These are phyloP conservation scores for Aphelinus atriplicis DNA, from an alignment of 1,140 invertebrate genomes.

Conservation along the genomic window DNA sequence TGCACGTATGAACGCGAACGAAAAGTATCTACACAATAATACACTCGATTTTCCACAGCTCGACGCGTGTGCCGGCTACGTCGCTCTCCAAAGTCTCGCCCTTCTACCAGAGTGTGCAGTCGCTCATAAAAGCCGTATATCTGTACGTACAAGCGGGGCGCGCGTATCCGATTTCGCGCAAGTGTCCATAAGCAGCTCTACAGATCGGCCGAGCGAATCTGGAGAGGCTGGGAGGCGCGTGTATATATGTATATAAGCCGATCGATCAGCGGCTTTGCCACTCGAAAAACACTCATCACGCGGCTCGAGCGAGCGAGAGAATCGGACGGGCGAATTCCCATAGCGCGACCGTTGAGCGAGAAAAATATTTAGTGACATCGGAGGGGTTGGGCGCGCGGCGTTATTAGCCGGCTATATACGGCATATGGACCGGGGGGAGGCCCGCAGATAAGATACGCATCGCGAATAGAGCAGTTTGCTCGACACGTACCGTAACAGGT, in stretches of 20 bases:
- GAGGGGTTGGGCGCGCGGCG: constrained; percentile 46
- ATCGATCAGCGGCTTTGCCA: constrained; percentile 16
- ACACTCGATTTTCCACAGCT: too few species aligned
- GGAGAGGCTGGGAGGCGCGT: not conserved
- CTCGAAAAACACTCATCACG: constrained; percentile 16
- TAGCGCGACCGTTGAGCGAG: constrained; percentile 53
- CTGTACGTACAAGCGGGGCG: not conserved
- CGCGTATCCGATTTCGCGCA: constrained; percentile 25
- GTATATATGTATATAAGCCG: not conserved
- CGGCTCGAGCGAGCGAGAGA: constrained; percentile 5
- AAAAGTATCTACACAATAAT: too few species aligned
- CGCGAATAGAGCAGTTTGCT: constrained; percentile 49
- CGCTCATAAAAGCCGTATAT: too few species aligned
- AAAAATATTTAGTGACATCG: constrained; percentile 65
- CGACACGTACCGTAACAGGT: constrained; percentile 55
- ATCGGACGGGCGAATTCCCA: constrained; percentile 51
- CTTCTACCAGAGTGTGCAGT: too few species aligned
- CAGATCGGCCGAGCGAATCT: not conserved
- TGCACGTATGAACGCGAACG: too few species aligned
- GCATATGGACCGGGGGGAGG: constrained; percentile 61
- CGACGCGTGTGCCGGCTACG: too few species aligned
- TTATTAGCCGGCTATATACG: constrained; percentile 63
- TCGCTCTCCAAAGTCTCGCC: too few species aligned
- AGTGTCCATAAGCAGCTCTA: constrained; percentile 9
- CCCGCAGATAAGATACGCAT: constrained; percentile 54